Evolutionary conservation across 2,797 vertebrate species (phyloP).

Genomic region (Furcifer pardalis): DNA sequence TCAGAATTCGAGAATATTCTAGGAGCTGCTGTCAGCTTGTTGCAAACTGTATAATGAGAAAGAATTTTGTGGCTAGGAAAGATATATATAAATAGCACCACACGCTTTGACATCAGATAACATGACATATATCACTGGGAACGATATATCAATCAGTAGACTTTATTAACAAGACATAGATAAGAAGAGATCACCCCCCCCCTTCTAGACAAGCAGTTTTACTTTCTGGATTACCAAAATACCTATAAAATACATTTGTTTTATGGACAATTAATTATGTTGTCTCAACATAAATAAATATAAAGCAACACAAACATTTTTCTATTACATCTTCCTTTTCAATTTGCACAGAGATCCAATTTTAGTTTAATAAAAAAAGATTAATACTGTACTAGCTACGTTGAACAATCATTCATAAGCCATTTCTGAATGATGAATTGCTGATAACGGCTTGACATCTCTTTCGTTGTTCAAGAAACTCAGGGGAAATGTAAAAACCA

Average conservation of each 20-base stretch:
- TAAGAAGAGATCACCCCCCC: constrained; percentile 29
- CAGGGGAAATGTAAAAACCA: neutral
- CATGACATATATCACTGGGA: neutral
- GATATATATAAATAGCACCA: too few species aligned
- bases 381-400: neutral
- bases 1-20: neutral
- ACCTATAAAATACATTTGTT: constrained; percentile 37
- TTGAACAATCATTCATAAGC: neutral
- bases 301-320: constrained; percentile 7
- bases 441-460: constrained; percentile 1
- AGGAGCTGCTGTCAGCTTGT: too few species aligned
- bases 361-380: neutral
- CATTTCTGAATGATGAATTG: neutral
- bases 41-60: neutral
- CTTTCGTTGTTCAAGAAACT: neutral
- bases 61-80: too few species aligned
- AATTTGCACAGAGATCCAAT: neutral
- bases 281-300: constrained; percentile 50
- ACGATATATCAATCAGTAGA: constrained; percentile 23
- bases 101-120: neutral
- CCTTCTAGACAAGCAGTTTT: constrained; percentile 34
- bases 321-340: constrained; percentile 23
- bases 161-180: constrained; percentile 32
- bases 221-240: constrained; percentile 37
- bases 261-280: constrained; percentile 42